Percentiles rank a stretch among this genome's conserved stretches.
Conservation (phyloP, 2,113 vertebrate species). For the Odontophorus gujanensis region DNA sequence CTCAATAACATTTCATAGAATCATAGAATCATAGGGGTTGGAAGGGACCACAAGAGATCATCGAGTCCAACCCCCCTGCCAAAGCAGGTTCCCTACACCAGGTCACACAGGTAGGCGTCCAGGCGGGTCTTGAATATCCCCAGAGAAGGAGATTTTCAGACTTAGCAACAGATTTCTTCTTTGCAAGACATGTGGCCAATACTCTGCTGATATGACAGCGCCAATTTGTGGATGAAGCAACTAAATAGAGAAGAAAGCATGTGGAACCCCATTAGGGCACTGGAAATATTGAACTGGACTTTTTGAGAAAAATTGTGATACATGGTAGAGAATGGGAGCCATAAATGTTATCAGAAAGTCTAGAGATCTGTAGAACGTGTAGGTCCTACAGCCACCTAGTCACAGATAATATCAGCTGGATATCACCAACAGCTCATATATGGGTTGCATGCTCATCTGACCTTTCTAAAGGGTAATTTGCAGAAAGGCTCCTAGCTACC, state of each 20-base stretch:
- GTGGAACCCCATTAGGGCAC: neutral
- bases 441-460: accelerated
- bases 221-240: neutral
- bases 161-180: neutral
- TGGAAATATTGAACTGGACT: neutral
- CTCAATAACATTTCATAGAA: neutral
- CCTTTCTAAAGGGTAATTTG: neutral
- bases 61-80: too few species aligned
- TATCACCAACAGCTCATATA: neutral
- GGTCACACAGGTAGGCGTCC: too few species aligned
- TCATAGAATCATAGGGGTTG: too few species aligned
- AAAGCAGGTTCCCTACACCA: too few species aligned
- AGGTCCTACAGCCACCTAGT: neutral
- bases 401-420: neutral
- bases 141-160: neutral
- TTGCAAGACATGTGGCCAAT: neutral
- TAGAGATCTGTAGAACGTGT: neutral
- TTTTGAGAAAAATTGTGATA: neutral
- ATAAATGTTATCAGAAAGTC: neutral
- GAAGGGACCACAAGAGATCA: too few species aligned
- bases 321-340: accelerated
- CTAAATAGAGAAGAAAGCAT: neutral
- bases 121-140: too few species aligned
- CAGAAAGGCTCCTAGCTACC: neutral
- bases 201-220: neutral